Base-by-base conservation (phyloP, 37 sponge, comb jelly and placozoan genomes). In the Diacarnus erythraeanus region DNA sequence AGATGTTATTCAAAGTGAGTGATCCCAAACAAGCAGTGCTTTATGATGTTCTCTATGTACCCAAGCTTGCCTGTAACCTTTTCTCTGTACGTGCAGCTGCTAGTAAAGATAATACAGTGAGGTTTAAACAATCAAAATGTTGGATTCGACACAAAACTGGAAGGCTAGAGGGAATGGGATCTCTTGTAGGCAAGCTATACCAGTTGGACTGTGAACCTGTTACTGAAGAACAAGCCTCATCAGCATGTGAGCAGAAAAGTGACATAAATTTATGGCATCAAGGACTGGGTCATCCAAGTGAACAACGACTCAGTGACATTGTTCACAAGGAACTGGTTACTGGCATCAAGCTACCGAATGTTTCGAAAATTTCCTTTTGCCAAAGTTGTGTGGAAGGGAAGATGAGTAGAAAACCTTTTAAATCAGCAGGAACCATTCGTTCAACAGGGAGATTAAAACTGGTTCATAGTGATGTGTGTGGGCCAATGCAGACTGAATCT, bases 201-300 rank as follows among this genome's bases (percentile, higher is more conserved):
- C 43, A 42, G 43, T 66, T 85, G 27, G 61, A 85, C 30, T 85
- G 78, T 71, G 73, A 84, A 38, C 64, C 42, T 41, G 74, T 59
- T 38, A n/a, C n/a, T n/a, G 64, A 35, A 34, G 58, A 44, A 37
- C 31, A 34, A 3, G 79, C 74, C n/a, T 57, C 79, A 58, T 18
- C 63, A 47, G 86, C 75, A 64, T 54, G 35, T 2, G 69, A 61
- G 20, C 21, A 66, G 0, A 43, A 5, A 31, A n/a, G n/a, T n/a
- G n/a, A n/a, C n/a, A n/a, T n/a, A n/a, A 72, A 87, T 37, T 43
- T 80, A 9, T 87, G 81, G 87, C 87, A 87, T 76, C 82, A 76
- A 27, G 59, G 87, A 67, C 71, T 87, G 30, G 87, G 87, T 38
- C 87, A 81, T 59, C 38, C 47, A 30, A 76, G 56, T 76, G 71